Evolutionary conservation across 2,113 vertebrate species (phyloP), one percentile per base, ranked within the genome.

Genomic region (Clarias macrocephalus): DNA sequence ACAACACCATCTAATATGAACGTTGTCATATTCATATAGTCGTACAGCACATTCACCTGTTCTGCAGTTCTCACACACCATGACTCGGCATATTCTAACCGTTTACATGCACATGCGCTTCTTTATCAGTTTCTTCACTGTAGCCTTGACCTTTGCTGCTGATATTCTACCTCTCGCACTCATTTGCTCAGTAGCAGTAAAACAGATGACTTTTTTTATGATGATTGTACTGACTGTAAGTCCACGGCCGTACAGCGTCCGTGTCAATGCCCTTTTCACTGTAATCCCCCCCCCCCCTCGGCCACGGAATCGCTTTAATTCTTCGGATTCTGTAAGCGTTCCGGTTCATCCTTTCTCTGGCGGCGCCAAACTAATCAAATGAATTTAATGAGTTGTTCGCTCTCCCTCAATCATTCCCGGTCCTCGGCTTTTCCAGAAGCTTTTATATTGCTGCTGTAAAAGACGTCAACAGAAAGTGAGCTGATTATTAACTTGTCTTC

Each of bases 401-500:
- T 57, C 28, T 59, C 76, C 42, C 56, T 25, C 83, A 63, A 23
- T 82, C 80, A 42, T 82, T 63, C 12, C 12, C 21, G 37, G 66
- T n/a, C 54, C 28, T 83, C 13, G n/a, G 19, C 57, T 70, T 3
- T 68, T 79, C 37, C 42, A 37, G 21, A 65, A 66, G n/a, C 62
- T 33, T 56, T 76, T 87, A 87, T 87, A 77, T 37, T 70, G 70
- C 83, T 48, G 60, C 54, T 82, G 75, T 89, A 87, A 89, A 87
- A 70, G 60, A 33, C 33, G 62, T 82, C 57, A 42, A n/a, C 82
- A n/a, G 59, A 54, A 42, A 62, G 72, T 81, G 33, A 84, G 82
- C 82, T 85, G 57, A 87, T 89, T 82, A 89, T 89, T 89, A 89
- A 89, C 85, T 85, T 15, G 2, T 52, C 66, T 73, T 37, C 33